phyloP scores from a whole-genome alignment of 1,140 invertebrate species.

The Caenorhabditis elegans region WBcel235 BX284606.5:9978001-9978500 shows the following conservation, averaged over 20 bases:
- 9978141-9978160: too few relatives aligned
- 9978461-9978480: too few relatives aligned
- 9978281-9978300: neutral
- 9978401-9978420: neutral
- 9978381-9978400: neutral
- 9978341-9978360: conserved; percentile 13
- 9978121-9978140: too few relatives aligned
- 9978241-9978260: neutral
- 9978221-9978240: neutral
- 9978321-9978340: conserved; percentile 30
- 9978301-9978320: neutral
- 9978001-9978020: neutral
- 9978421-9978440: too few relatives aligned
- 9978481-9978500: too few relatives aligned
- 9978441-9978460: neutral
- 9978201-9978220: neutral
- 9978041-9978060: neutral
- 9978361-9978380: conserved; percentile 1
- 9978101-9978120: neutral
- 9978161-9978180: too few relatives aligned
- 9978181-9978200: too few relatives aligned
- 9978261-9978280: neutral
- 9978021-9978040: neutral
- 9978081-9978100: neutral
- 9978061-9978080: neutral